Percentiles rank a stretch among this genome's conserved stretches.
Evolutionary conservation across 2,797 vertebrate genomes (phyloP).

Genomic region (Chrysocyon brachyurus): DNA sequence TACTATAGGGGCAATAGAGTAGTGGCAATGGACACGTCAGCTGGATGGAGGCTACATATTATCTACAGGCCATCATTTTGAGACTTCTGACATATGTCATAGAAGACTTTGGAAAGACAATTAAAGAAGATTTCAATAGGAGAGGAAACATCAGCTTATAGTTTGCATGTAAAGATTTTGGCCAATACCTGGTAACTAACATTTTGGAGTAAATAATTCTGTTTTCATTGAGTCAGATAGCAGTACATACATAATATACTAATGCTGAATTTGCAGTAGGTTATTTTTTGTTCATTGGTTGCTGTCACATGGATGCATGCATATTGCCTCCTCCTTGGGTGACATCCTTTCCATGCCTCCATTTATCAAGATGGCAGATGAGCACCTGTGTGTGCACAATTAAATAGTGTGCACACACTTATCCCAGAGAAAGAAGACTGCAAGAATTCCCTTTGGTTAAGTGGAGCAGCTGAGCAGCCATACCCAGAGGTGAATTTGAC

Average conservation of each 20-base stretch:
- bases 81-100: neutral
- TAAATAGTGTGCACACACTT: neutral
- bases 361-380: constrained; percentile 57
- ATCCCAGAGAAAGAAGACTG: neutral
- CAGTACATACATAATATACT: neutral
- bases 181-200: neutral
- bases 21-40: neutral
- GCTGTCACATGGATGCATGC: neutral
- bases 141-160: neutral
- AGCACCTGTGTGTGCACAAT: neutral
- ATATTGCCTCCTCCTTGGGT: neutral
- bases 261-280: neutral
- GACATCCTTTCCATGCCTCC: neutral
- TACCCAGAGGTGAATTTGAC: neutral
- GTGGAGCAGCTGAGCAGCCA: constrained; percentile 9
- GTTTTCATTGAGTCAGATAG: constrained; percentile 46
- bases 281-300: constrained; percentile 41
- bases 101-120: neutral
- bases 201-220: constrained; percentile 28
- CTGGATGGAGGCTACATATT: neutral
- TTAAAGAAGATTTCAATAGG: neutral
- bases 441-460: neutral
- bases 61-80: neutral
- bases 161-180: neutral
- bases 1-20: neutral